A percentile compares a stretch with the other conserved stretches of the same genome.
phyloP scores from a whole-genome alignment of 1,140 invertebrate genomes.

The Drosophila kikkawai region DNA sequence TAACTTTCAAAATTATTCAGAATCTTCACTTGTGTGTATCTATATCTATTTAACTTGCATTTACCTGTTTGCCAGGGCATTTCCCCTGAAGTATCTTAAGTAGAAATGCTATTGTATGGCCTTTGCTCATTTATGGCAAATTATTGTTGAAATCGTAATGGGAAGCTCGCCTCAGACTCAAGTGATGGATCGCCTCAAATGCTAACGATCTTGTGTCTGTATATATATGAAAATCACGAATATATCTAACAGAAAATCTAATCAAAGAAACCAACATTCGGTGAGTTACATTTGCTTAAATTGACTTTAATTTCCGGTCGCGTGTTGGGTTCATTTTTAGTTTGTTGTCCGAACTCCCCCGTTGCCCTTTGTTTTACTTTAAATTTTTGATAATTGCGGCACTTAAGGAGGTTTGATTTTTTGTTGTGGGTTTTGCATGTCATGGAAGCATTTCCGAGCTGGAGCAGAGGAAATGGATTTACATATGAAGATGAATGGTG shows the following conservation, averaged over 20 bases:
- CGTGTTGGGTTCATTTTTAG: constrained; percentile 56
- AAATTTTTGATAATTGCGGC: constrained; percentile 71
- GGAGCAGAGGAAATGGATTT: constrained; percentile 74
- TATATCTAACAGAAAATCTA: constrained; percentile 42
- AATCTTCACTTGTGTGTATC: constrained; percentile 12
- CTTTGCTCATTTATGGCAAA: constrained; percentile 69
- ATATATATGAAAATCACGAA: constrained; percentile 28
- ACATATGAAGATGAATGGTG: constrained; percentile 78
- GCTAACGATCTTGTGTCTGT: constrained; percentile 40
- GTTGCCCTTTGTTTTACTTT: constrained; percentile 59
- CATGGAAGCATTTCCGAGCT: constrained; percentile 64
- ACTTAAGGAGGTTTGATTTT: constrained; percentile 56
- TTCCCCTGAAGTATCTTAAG: constrained; percentile 2
- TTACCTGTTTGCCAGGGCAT: neutral
- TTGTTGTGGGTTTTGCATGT: constrained; percentile 72
- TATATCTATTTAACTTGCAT: constrained; percentile 22
- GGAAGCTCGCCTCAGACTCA: constrained; percentile 19
- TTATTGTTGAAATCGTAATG: constrained; percentile 53
- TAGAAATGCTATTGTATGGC: constrained; percentile 42
- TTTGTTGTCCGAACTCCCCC: constrained; percentile 12
- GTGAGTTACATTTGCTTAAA: constrained; percentile 68
- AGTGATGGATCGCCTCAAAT: constrained; percentile 36
- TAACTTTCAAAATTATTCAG: neutral
- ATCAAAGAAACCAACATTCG: constrained; percentile 54
- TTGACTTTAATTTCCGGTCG: constrained; percentile 81